Evolutionary conservation across 2,888 invertebrate species (phyloP), one percentile per base, ranked within the genome.

Genomic region (Synergus japonicus): DNA sequence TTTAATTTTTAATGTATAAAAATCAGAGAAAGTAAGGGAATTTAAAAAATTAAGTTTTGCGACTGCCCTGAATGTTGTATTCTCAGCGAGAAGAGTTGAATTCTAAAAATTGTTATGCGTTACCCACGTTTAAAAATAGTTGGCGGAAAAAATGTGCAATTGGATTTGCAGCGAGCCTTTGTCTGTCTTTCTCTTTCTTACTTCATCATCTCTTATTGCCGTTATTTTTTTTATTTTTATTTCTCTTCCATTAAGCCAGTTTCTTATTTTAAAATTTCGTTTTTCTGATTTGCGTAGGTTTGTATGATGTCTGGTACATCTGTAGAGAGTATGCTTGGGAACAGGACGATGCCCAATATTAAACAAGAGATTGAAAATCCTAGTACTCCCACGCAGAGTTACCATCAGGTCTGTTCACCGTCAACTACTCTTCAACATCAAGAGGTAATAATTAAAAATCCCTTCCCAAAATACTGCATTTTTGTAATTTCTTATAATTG

Each of bases 291-390:
- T 76, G 18, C 15, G 60, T 92, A 96, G 96, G 95, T 95, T 91
- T 95, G 95, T 90, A 95, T 96, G 95, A 96, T 96, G 95, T 94
- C 95, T 81, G 94, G 90, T 80, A 88, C 86, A 79, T 84, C 88
- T 46, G 87, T 89, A 78, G 92, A 92, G 86, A 89, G 83, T 77
- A 90, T 91, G 89, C 89, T 91, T 76, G 90, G 89, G 76, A 91
- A 89, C 83, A 92, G 92, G 84, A 90, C 91, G 78, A 92, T 94
- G 93, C 91, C 93, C 88, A 73, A 87, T 82, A 92, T 94, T 85
- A 94, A 94, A 89, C 94, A 94, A 88, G 94, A 96, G 94, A 92
- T 95, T 92, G 90, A 94, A 85, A 93, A 89, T 87, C 91, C 90
- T 79, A 90, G 88, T 37, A 91, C 89, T 82, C 91, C 89, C 78